A percentile compares a stretch with the other conserved stretches of the same genome.
Conservation (phyloP, 2,888 invertebrate species). For the Amphipyra tragopoginis region DNA sequence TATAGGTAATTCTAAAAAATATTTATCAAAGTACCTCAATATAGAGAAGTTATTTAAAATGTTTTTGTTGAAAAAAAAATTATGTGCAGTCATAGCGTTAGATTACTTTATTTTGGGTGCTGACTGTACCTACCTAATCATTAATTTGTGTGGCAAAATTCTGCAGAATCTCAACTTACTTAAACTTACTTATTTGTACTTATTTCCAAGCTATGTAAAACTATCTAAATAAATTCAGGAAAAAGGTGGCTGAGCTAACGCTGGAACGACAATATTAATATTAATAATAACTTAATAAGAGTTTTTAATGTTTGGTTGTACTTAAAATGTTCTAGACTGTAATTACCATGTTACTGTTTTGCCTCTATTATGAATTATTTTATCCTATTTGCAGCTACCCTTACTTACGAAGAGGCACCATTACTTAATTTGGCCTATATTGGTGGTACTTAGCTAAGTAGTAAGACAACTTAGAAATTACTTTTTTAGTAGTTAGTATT, state of each 20-base stretch:
- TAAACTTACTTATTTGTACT: constrained; percentile 17
- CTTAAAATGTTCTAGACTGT: constrained; percentile 41
- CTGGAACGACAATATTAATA: neutral
- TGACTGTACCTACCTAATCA: neutral
- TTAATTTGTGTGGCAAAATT: constrained; percentile 7
- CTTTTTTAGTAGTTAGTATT: constrained; percentile 64
- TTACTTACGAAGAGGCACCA: constrained; percentile 44
- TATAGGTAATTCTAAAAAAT: constrained; percentile 73
- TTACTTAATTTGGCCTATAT: constrained; percentile 60
- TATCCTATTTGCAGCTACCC: constrained; percentile 25
- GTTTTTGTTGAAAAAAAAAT: constrained; percentile 31
- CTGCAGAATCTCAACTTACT: constrained; percentile 35
- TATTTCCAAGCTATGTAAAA: constrained; percentile 12
- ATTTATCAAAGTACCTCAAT: constrained; percentile 72
- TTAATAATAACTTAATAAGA: too few relatives aligned
- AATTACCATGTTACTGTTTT: constrained; percentile 34
- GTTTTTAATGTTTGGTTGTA: constrained; percentile 43
- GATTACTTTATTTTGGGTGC: constrained; percentile 16
- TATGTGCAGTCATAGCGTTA: constrained; percentile 22
- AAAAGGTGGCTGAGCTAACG: neutral
- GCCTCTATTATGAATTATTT: neutral
- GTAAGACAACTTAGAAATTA: constrained; percentile 59
- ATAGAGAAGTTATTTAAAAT: constrained; percentile 42
- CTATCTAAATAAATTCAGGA: too few relatives aligned
- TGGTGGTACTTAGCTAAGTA: constrained; percentile 79